Base-by-base conservation (phyloP, 1,140 invertebrate species). In the Temnothorax longispinosus region DNA sequence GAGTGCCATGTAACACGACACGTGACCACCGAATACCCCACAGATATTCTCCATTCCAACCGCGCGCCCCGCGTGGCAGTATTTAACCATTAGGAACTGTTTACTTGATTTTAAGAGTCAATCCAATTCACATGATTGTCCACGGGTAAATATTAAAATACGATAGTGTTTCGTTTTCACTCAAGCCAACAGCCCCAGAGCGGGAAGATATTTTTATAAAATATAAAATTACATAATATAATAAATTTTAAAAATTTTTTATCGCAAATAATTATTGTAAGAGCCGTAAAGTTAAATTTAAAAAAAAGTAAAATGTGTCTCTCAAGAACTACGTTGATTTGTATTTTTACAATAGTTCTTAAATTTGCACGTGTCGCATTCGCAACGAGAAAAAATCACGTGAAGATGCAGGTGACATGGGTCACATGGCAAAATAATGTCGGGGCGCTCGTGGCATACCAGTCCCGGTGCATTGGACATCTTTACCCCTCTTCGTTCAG, bases 341-440 rank as follows among this genome's bases (percentile, higher is more conserved):
- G 44, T 21, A 80, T 21, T 65, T 67, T 52, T 52, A 56, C 41
- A 60, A 32, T n/a, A 56, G 27, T 56, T 54, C 15, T 56, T 21
- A 32, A 54, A 71, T 69, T 81, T 71, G 64, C 78, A 81, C 52
- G 50, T 81, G 78, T 71, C 27, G 11, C 21, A 71, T 81, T 56
- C 54, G 47, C 15, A 32, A 87, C 85, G 90, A 84, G 62, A 85
- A 84, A 69, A 91, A 92, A 93, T 92, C 91, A 92, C 90, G 87
- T 91, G 88, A 56, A 78, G 76, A 85, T 88, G 90, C 94, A 95
- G 94, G 93, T 95, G 94, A 94, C 91, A 93, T 84, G 90, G 91
- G 91, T 94, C 93, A 93, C 93, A 94, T 94, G 93, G 93, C 90
- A 92, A 93, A 94, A 94, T 93, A 94, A 94, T 93, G 92, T 88